Base-by-base conservation (phyloP, 2,888 invertebrate genomes). In the Rhodophaea formosa region DNA sequence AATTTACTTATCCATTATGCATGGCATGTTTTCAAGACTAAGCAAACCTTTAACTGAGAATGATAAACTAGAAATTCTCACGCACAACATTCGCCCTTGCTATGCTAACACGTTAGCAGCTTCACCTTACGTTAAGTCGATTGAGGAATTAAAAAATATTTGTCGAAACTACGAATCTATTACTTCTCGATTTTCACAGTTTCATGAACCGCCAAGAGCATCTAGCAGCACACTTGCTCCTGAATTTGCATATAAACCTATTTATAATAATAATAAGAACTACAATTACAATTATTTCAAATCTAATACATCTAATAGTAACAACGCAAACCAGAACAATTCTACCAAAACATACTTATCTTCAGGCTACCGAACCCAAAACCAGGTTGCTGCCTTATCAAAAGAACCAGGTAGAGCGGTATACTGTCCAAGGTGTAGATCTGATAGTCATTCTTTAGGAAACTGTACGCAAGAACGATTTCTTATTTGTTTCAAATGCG, bases 1-100 rank as follows among this genome's bases (percentile, higher is more conserved):
- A 0, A 61, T 69, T 8, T 69, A 68, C 17, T 7, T 69, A 0
- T 57, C 70, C 0, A 68, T 69, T 1, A 68, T 72, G 68, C 30
- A 58, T 1, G 66, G 64, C 6, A 58, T 67, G 62, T 69, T 70
- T 43, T 63, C 65, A 0, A 60, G 67, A 0, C 51, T 70, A 0
- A 45, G 2, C 1, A 66, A 62, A 43, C 35, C 58, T 0, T n/a
- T 62, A 10, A 15, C 57, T 0, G 68, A 71, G 23, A 54, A 60
- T 0, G 65, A 64, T 0, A 63, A 69, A 51, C 17, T 70, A 1
- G 68, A 71, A 6, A 68, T 71, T 2, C 0, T 71, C 0, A 7
- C 68, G 0, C 67, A 67, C 43, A 69, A 67, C 32, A 66, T 69
- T 8, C 57, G 65, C 0, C 69, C 69, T 0, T 66, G 64, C 17